Base-by-base conservation (phyloP, 2,797 vertebrate genomes). In the Gambusia yucatana region DNA sequence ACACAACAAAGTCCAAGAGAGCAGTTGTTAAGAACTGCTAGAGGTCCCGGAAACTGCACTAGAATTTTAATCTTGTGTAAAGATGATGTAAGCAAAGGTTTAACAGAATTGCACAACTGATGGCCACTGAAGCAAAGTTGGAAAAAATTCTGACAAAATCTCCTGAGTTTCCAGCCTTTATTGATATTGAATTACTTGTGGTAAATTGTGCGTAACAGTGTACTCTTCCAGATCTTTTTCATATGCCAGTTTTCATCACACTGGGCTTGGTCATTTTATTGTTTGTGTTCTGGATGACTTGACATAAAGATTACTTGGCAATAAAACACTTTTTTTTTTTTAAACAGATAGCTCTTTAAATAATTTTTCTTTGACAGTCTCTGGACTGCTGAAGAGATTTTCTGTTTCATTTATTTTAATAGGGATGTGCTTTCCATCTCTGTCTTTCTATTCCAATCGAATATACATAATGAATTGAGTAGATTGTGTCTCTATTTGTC, bases 351-450 rank as follows among this genome's bases (percentile, higher is more conserved):
- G 71, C 43, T 70, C 74, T 48, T 78, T 73, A 78, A 88, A 74
- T 41, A 87, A 85, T 87, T 78, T 78, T 9, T 80, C 22, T 88
- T 86, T 77, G 63, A 82, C 75, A 84, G 82, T 77, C 85, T 87
- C 82, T 75, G 28, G 80, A 81, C 86, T 83, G 87, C 87, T 86
- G 81, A 90, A 92, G 85, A 89, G 86, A 92, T 92, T 90, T 92
- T 93, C 86, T 88, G 79, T 88, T 75, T 84, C 86, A 91, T 93
- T 87, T 87, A 74, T 88, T 93, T 93, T 89, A 89, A 91, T 89
- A 86, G 77, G 76, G 79, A 75, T 81, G 86, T 80, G 83, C 82
- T 81, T 71, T 65, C 84, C 87, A 91, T 79, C 79, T 84, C 77
- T 85, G 59, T 72, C 65, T 91, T 83, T 75, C 75, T 75, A 81